Evolutionary conservation across 2,113 vertebrate genomes (phyloP), one percentile per base, ranked within the genome.

Genomic region (Phylloscopus trochilus): DNA sequence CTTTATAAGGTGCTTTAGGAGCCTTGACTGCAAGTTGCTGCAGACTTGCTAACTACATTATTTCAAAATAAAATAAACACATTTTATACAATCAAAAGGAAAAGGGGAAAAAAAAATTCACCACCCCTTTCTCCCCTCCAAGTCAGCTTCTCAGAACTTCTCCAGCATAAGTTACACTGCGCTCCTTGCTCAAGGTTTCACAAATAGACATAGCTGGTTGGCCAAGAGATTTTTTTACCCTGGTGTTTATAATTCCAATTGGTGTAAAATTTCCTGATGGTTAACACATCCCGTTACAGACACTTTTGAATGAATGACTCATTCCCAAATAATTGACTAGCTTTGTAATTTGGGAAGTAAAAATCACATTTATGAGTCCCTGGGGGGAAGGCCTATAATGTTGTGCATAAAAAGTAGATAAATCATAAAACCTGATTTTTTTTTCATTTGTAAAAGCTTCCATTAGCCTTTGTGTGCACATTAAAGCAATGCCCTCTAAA

Each of bases 231-330:
- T 91, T 97, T 97, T 96, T 81, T 89, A 97, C 94, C 83, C 96
- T 97, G 94, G 98, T 98, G 97, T 98, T 98, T 98, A 98, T 98
- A 98, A 98, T 98, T 98, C 97, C 98, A 98, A 97, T 98, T 98
- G 98, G 97, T 97, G 94, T 98, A 97, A 98, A 98, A 97, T 98
- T 98, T 98, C 97, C 96, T 98, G 98, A 98, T 96, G 98, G 97
- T 98, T 98, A 98, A 98, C 98, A 98, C 98, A 98, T 98, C 97
- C 96, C 95, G 16, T 96, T 97, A 96, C 96, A 89, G 92, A 97
- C 97, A 96, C 97, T 98, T 98, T 95, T 98, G 97, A 97, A 96
- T 96, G 97, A 98, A 97, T 98, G 98, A 98, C 96, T 98, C 97
- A 97, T 98, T 97, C 97, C 96, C 83, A 56, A 97, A 97, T 98